Conservation (phyloP, 2,888 invertebrate species). For the Sturmia bella region DNA sequence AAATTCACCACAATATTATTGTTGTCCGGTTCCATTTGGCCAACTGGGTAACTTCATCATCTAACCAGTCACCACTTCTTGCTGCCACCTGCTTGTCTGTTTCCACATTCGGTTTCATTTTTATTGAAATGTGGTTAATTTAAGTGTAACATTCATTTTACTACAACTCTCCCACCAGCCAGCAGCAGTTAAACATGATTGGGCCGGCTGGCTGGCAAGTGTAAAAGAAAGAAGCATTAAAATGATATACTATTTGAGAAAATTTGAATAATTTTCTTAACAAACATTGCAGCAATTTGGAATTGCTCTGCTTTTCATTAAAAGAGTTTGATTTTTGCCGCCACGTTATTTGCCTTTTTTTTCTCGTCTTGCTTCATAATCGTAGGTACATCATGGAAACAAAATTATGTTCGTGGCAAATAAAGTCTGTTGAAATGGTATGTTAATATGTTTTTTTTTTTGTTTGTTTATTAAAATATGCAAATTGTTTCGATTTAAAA, state of each 20-base stretch:
- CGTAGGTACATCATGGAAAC: not conserved
- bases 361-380: not conserved
- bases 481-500: conserved; percentile 44
- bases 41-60: not conserved
- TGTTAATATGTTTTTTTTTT: conserved; percentile 47
- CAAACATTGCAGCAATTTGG: conserved; percentile 40
- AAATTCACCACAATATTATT: no score
- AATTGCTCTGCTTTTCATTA: conserved; percentile 1
- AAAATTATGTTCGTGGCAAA: conserved; percentile 20
- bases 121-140: conserved; percentile 55
- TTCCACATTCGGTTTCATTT: not conserved
- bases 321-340: not conserved
- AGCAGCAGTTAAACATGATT: not conserved
- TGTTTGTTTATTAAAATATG: conserved; percentile 35
- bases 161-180: conserved; percentile 44
- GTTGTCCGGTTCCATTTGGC: no score
- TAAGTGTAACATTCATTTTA: conserved; percentile 69
- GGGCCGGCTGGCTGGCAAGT: not conserved
- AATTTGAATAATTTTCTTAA: conserved; percentile 46
- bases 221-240: conserved; percentile 26
- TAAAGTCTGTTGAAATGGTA: conserved; percentile 33
- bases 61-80: not conserved
- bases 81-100: conserved; percentile 33
- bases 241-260: conserved; percentile 29
- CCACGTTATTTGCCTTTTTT: not conserved